Percentiles rank a stretch among this genome's conserved stretches.
Conservation (phyloP, 2,113 vertebrate species). For the Bubo scandiacus region DNA sequence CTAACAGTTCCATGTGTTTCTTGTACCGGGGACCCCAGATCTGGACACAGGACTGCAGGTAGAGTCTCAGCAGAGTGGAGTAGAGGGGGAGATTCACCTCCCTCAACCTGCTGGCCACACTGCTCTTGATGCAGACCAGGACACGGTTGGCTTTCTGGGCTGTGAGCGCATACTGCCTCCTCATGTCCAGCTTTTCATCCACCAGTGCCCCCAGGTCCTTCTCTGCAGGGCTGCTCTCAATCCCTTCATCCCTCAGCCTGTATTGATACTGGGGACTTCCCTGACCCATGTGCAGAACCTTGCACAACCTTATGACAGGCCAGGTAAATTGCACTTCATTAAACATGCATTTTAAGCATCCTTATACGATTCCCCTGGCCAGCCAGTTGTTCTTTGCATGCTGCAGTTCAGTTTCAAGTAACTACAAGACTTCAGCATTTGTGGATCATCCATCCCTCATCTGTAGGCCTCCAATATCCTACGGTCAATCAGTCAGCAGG, state of each 20-base stretch:
- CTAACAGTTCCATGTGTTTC: background rate
- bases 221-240: background rate
- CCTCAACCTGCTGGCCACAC: rapidly evolving
- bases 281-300: background rate
- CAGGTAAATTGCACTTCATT: background rate
- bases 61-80: background rate
- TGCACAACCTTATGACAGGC: background rate
- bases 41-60: rapidly evolving
- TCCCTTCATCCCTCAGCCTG: background rate
- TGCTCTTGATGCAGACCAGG: background rate
- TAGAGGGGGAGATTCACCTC: background rate
- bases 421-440: background rate
- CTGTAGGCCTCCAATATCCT: background rate
- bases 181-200: background rate
- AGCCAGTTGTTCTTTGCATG: background rate
- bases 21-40: background rate
- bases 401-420: background rate
- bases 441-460: background rate
- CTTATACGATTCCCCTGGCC: background rate
- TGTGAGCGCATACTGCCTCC: background rate
- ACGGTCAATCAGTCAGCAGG: background rate
- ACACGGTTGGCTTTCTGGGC: background rate
- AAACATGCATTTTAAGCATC: background rate
- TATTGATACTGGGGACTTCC: background rate
- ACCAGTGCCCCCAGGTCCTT: background rate